Evolutionary conservation across 1,140 invertebrate species (phyloP).

Genomic region (Drosophila busckii): DNA sequence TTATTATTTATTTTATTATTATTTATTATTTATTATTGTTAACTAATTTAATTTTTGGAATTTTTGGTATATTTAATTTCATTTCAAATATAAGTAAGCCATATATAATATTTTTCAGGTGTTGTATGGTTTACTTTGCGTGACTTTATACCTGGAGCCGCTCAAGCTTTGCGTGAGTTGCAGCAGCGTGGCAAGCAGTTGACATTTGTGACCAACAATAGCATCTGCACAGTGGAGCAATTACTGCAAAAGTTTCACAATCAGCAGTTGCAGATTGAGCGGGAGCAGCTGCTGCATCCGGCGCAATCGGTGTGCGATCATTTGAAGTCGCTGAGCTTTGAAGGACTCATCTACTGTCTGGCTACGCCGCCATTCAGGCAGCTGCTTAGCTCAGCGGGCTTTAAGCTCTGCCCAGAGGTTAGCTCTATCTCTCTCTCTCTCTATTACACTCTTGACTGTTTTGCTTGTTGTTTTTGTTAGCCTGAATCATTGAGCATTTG

Average conservation of each 20-base stretch:
- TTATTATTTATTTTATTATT: too few species aligned
- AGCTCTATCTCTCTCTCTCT: constrained; percentile 10
- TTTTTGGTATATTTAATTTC: too few species aligned
- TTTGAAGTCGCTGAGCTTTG: constrained; percentile 78
- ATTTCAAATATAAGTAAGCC: too few species aligned
- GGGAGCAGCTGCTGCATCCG: constrained; percentile 78
- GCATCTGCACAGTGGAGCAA: constrained; percentile 72
- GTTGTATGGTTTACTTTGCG: constrained; percentile 81
- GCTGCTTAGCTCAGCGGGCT: constrained; percentile 73
- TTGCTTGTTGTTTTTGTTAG: constrained; percentile 27
- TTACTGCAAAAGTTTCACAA: constrained; percentile 62
- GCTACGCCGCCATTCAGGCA: constrained; percentile 55
- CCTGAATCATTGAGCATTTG: constrained; percentile 44
- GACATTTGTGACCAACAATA: constrained; percentile 88
- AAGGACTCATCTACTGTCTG: constrained; percentile 78
- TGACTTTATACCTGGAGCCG: constrained; percentile 80
- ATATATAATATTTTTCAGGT: constrained; percentile 76
- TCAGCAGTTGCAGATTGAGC: constrained; percentile 21
- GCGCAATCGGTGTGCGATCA: constrained; percentile 78
- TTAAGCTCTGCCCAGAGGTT: constrained; percentile 79
- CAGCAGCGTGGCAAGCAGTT: constrained; percentile 83
- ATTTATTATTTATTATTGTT: too few species aligned
- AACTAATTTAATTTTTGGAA: too few species aligned
- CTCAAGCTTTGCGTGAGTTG: constrained; percentile 80
- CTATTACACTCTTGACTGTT: too few species aligned